phyloP scores from a whole-genome alignment of 2,113 vertebrate genomes.

The Rhinichthys klamathensis region DNA sequence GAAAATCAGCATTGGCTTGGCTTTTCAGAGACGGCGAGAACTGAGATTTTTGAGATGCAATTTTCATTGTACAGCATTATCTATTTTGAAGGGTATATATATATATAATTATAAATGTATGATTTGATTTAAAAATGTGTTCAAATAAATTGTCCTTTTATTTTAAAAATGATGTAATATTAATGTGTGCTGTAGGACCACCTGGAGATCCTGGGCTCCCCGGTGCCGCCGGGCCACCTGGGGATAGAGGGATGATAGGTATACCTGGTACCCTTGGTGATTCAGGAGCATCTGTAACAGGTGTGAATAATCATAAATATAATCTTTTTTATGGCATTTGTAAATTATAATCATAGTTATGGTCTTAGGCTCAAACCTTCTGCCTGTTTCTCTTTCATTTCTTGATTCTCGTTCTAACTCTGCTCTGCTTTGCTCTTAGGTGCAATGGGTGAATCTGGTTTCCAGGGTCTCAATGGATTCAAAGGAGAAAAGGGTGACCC shows the following conservation, averaged over 20 bases:
- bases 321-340: not conserved
- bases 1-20: no score
- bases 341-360: not conserved
- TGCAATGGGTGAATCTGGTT: conserved; percentile 61
- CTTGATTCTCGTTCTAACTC: not conserved
- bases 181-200: conserved; percentile 59
- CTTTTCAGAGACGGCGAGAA: no score
- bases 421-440: conserved; percentile 57
- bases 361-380: not conserved
- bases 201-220: conserved; percentile 60
- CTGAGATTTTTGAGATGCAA: no score
- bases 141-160: no score
- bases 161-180: not conserved
- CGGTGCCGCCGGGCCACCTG: conserved; percentile 59
- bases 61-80: no score
- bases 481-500: conserved; percentile 73
- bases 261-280: conserved; percentile 54
- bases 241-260: conserved; percentile 67
- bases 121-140: no score
- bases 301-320: conserved; percentile 50
- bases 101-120: no score
- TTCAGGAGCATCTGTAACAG: conserved; percentile 44
- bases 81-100: no score
- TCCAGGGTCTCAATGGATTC: conserved; percentile 68
- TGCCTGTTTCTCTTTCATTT: not conserved